Base-by-base conservation (phyloP, 2,113 vertebrate species). In the Ia io region DNA sequence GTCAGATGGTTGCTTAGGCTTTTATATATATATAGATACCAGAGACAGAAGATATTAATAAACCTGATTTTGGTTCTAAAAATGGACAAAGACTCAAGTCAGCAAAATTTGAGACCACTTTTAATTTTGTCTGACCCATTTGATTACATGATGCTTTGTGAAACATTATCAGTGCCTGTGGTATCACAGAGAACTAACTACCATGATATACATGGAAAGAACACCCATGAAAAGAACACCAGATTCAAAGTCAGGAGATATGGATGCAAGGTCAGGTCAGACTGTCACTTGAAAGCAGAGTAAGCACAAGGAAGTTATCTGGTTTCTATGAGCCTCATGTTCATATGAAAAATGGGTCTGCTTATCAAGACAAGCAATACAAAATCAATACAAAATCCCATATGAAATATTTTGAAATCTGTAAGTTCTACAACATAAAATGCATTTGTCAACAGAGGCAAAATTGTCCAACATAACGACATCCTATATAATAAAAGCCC, bases 51-150 rank as follows among this genome's bases (percentile, higher is more conserved):
- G 95, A 86, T 93, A 97, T 96, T 95, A 95, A 95, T 93, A 96
- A 87, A 94, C 92, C 47, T 93, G 80, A 91, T 84, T 90, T 89
- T 56, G 77, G n/a, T 83, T 96, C 93, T 96, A 97, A 96, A 97
- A 96, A 90, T 94, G 47, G 35, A 49, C 80, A 95, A 95, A 94
- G 95, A 96, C 63, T 56, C 6, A 3, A 95, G 84, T 96, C 87
- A 96, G 95, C 95, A 97, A 93, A 96, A 97, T 92, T 92, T 90
- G 90, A 97, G 87, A 96, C 93, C 84, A 96, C 71, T 97, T 97
- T 95, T 97, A 97, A 97, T 97, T 97, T 97, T 97, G 93, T 90
- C 92, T 96, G 90, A 96, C 90, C 95, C 92, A 88, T 96, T 93
- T 94, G 53, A 73, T 93, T 92, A 40, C 10, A 40, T 65, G 42